phyloP scores from a whole-genome alignment of 2,113 vertebrate species.

The Pyxicephalus adspersus region DNA sequence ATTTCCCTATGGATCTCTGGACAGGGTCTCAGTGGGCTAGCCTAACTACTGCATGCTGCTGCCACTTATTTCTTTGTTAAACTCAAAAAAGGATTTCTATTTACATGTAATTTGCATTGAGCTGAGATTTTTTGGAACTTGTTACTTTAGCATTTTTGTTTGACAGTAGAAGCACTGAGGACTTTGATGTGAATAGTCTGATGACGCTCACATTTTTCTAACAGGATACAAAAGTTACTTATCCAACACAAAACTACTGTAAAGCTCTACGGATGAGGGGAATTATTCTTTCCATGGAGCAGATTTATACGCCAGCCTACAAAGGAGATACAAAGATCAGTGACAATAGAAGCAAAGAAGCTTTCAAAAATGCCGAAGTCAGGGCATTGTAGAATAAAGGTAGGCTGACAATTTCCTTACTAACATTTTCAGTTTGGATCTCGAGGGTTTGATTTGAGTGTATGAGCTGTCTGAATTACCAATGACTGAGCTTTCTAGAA shows the following conservation, averaged over 20 bases:
- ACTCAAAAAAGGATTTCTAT: not conserved
- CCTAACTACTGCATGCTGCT: conserved; percentile 50
- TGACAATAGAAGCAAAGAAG: conserved; percentile 37
- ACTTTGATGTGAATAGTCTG: conserved; percentile 38
- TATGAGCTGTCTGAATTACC: not conserved
- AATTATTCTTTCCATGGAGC: conserved; percentile 58
- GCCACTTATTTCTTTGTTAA: conserved; percentile 35
- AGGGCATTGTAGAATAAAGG: conserved; percentile 57
- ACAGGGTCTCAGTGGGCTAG: conserved; percentile 44
- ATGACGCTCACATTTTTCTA: conserved; percentile 48
- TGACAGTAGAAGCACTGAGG: conserved; percentile 22
- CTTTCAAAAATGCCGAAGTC: conserved; percentile 48
- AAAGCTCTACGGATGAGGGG: conserved; percentile 47
- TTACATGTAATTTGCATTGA: conserved; percentile 6
- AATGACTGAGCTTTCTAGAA: not conserved
- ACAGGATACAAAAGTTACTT: conserved; percentile 45
- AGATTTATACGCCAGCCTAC: conserved; percentile 50
- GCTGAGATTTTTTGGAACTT: conserved; percentile 12
- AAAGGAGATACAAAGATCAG: conserved; percentile 37
- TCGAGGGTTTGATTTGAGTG: not conserved
- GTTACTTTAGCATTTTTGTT: not conserved
- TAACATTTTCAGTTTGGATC: not conserved
- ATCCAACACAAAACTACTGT: not conserved
- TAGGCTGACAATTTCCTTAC: conserved; percentile 39
- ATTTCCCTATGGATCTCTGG: conserved; percentile 27